Evolutionary conservation across 1,140 invertebrate genomes (phyloP), one percentile per base, ranked within the genome.

Genomic region (Spodoptera litura): DNA sequence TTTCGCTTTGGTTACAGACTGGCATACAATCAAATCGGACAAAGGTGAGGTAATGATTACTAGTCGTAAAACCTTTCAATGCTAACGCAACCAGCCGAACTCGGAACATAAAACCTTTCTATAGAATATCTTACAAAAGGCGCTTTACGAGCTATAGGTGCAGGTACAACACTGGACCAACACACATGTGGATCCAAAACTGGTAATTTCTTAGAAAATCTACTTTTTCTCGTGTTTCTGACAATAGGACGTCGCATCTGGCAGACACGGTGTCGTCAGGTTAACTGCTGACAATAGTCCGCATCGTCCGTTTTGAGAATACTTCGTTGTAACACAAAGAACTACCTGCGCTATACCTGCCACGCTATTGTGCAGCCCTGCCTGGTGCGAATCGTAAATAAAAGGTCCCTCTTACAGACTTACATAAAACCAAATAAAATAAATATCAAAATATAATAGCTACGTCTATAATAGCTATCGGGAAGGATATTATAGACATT

Each of bases 191-290:
- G 78, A 66, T 70, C 74, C 80, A 44, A 87, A 85, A 74, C 59
- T 49, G 9, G 27, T 49, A 35, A 78, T 82, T 88, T 88, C 84
- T 80, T 31, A 78, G 87, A 89, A 88, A 81, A 73, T 71, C 58
- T 38, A 51, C 68, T 79, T 83, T 83, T 84, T 86, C 44, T 79
- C 71, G 25, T 53, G 44, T n/a, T 49, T 38, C 59, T 52, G 35
- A 87, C 81, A 89, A 88, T 85, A 68, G 81, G 38, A 31, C 76
- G 38, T 64, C 78, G 81, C 88, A 89, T 89, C 88, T 89, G 87
- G 86, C 83, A 91, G 89, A 91, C 89, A 81, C 64, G 56, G 82
- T 85, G 89, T 88, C 89, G 87, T 87, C 88, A 78, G 73, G 38
- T 71, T 51, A 25, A 81, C 76, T 77, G 80, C 83, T 51, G 73